These are phyloP conservation scores for Sinelater perroti DNA, from an alignment of 2,888 invertebrate genomes.

Conservation along the genomic window DNA sequence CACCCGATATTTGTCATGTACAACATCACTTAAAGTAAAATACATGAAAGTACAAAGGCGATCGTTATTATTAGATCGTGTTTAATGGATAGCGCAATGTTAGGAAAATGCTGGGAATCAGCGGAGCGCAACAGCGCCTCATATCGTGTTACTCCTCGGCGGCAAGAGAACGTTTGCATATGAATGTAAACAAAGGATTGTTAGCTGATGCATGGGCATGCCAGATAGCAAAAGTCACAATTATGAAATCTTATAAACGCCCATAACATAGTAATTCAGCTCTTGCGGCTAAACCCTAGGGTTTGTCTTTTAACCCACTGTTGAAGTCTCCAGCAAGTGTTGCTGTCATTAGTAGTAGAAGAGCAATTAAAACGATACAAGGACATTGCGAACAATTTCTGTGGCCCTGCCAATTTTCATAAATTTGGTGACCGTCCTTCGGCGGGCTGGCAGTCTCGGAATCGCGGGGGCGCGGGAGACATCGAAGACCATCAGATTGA, in stretches of 20 bases:
- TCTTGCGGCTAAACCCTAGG: neutral
- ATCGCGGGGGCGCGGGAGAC: slow-evolving; percentile 25
- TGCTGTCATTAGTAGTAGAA: too few species aligned
- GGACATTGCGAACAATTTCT: too few species aligned
- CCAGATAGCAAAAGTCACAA: slow-evolving; percentile 14
- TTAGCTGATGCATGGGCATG: slow-evolving; percentile 27
- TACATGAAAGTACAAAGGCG: neutral
- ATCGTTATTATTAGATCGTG: slow-evolving; percentile 17
- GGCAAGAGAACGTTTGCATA: slow-evolving; percentile 28
- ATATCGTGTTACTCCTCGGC: slow-evolving; percentile 26
- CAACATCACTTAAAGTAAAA: slow-evolving; percentile 1
- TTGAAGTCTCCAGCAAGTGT: slow-evolving; percentile 2
- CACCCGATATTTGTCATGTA: neutral
- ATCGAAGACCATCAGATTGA: slow-evolving; percentile 40
- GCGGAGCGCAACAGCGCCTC: slow-evolving; percentile 28
- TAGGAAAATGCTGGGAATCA: slow-evolving; percentile 25
- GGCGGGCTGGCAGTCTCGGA: slow-evolving; percentile 35
- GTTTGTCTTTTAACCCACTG: neutral
- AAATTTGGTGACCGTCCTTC: slow-evolving; percentile 42
- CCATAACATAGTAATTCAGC: slow-evolving; percentile 13
- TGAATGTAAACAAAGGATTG: slow-evolving; percentile 32
- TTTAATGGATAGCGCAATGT: slow-evolving; percentile 26
- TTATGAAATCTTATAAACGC: slow-evolving; percentile 31
- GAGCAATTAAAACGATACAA: too few species aligned
- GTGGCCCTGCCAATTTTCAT: slow-evolving; percentile 32